Evolutionary conservation across 1,140 invertebrate species (phyloP), one percentile per base, ranked within the genome.

Genomic region (Brachionus rubens): DNA sequence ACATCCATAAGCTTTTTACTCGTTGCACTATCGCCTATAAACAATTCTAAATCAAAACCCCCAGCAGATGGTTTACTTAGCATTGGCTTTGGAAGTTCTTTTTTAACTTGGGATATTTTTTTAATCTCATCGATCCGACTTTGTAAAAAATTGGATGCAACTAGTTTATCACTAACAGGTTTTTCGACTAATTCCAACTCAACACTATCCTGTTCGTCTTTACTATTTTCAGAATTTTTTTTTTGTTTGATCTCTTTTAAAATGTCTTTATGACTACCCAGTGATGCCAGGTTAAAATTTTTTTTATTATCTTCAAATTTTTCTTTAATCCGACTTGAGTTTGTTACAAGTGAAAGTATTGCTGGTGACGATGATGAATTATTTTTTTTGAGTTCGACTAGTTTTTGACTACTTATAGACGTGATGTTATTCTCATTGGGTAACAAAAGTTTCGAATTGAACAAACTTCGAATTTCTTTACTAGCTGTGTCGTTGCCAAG

Each of bases 1-100:
- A 72, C 68, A 41, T 72, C 68, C 68, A 72, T 72, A 1, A 72
- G 19, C 19, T 72, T 72, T 72, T 72, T 36, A 50, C 14, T 50
- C 9, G 68, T 72, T 12, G 30, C 14, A 21, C 33, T 54, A 21
- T 72, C 68, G 16, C 68, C 68, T 4, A 72, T 72, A 24, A 36
- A 72, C 16, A 72, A 28, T 33, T 72, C 68, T n/a, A 72, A 48
- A 54, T 72, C 68, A 41, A 72, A 72, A 10, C 68, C 68, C 1
- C 28, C 33, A 26, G 12, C 19, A 30, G 24, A 4, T 1, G 40
- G 40, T 36, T 70, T 47, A 46, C 28, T 48, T 10, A 40, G 65
- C 1, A 40, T 12, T 30, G 41, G 41, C 40, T 7, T 50, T 19
- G 1, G 21, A 21, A 47, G 24, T n/a, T 9, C n/a, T 50, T 19